Evolutionary conservation across 2,113 vertebrate species (phyloP), one percentile per base, ranked within the genome.

Genomic region (Upupa epops): DNA sequence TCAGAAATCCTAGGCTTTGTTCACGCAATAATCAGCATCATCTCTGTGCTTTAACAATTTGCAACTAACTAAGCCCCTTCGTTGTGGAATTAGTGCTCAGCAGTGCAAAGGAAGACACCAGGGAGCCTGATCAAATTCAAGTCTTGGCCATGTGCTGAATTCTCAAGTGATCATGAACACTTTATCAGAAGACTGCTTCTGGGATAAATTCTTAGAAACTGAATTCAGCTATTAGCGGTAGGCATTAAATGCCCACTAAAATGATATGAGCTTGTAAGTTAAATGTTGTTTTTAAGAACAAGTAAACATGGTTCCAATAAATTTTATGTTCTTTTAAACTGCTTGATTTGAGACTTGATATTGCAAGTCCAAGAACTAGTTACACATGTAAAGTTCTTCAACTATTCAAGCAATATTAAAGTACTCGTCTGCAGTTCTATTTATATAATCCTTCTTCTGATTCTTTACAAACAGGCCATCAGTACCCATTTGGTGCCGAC

Each of bases 271-370:
- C 21, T 91, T 85, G 49, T 61, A 88, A 59, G 40, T 21, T 65
- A 92, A 92, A 84, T 34, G 2, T 20, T 73, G 31, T 34, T 34
- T 83, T 90, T 48, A 84, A 63, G 51, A 82, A 55, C 36, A 73
- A 58, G 17, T 1, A 68, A 94, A 84, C 8, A 9, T 66, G 55
- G 22, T 92, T 94, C 34, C 20, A 90, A 90, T 84, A 79, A 73
- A 76, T 52, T 79, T 88, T 79, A 75, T 82, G 42, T 84, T 87
- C 42, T 89, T 82, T 92, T 59, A 89, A 76, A 76, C 13, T 56
- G 20, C 29, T 90, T 88, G 25, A 72, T 90, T 32, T 93, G 63
- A 46, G 22, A n/a, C 22, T 85, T 85, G 6, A 20, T 83, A 66
- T 80, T 82, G 9, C 17, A 61, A 82, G 22, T 65, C 28, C 65